Percentiles rank a stretch among this genome's conserved stretches.
These are phyloP conservation scores for Julus scanicus DNA, from an alignment of 2,888 invertebrate genomes.

Conservation along the genomic window DNA sequence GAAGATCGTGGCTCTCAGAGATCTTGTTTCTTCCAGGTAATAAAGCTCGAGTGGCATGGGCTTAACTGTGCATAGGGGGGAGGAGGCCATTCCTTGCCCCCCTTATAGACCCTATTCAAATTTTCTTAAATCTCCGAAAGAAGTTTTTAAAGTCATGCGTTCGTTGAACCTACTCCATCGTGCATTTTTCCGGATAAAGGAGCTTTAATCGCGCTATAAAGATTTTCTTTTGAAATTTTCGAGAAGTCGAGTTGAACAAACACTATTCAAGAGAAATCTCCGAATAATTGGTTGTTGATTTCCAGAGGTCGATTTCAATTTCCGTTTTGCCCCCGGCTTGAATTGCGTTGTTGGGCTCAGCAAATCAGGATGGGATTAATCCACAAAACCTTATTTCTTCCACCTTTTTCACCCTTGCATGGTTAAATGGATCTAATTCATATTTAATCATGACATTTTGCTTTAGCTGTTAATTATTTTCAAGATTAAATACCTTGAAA, in stretches of 20 bases:
- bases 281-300: constrained; percentile 33
- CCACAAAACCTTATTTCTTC: not conserved
- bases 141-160: not conserved
- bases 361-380: not conserved
- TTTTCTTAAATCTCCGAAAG: not conserved
- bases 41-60: constrained; percentile 5
- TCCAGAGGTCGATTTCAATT: constrained; percentile 14
- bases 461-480: too few species aligned
- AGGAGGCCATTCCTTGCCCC: not conserved
- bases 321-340: not conserved
- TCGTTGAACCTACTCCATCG: not conserved
- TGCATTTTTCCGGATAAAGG: constrained; percentile 32
- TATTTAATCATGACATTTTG: not conserved
- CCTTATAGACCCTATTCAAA: not conserved
- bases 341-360: not conserved
- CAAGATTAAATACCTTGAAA: too few species aligned
- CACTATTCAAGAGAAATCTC: constrained; percentile 14
- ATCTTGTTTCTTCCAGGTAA: constrained; percentile 33
- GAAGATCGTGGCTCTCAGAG: not conserved
- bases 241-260: not conserved
- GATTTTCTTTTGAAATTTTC: constrained; percentile 21
- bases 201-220: constrained; percentile 24
- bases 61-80: constrained; percentile 16
- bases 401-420: not conserved
- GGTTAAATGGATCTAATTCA: not conserved